Evolutionary conservation across 2,113 vertebrate species (phyloP).

Genomic region (Cyprinodon tularosa): DNA sequence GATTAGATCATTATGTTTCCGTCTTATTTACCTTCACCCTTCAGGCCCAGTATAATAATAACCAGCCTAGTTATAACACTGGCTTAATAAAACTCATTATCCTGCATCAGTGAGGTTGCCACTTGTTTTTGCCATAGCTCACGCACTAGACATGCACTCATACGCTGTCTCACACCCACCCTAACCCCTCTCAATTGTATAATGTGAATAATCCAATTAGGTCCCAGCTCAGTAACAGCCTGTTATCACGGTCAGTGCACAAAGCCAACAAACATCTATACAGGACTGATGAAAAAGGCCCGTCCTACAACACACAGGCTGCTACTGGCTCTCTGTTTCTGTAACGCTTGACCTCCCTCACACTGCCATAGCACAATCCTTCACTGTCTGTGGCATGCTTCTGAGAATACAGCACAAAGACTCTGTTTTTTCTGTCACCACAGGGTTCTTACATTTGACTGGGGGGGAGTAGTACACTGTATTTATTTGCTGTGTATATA

Average conservation of each 20-base stretch:
- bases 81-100: constrained; percentile 69
- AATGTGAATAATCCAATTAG: constrained; percentile 80
- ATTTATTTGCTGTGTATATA: constrained; percentile 18
- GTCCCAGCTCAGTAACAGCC: constrained; percentile 68
- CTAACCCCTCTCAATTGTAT: constrained; percentile 43
- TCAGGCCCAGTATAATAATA: constrained; percentile 57
- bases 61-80: constrained; percentile 47
- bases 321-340: constrained; percentile 20
- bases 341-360: constrained; percentile 60
- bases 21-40: constrained; percentile 49
- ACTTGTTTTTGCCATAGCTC: constrained; percentile 21
- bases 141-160: constrained; percentile 8
- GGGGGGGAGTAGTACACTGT: constrained; percentile 19
- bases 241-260: constrained; percentile 74
- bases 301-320: constrained; percentile 49
- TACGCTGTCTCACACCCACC: constrained; percentile 31
- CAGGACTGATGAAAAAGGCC: constrained; percentile 58
- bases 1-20: constrained; percentile 57
- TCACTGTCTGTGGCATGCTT: constrained; percentile 28
- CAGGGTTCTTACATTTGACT: constrained; percentile 18
- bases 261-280: constrained; percentile 62
- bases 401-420: constrained; percentile 26
- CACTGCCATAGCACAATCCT: constrained; percentile 40
- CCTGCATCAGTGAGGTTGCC: constrained; percentile 52
- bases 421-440: constrained; percentile 10